Conservation (phyloP, 2,113 vertebrate genomes). For the Urocitellus parryii region DNA sequence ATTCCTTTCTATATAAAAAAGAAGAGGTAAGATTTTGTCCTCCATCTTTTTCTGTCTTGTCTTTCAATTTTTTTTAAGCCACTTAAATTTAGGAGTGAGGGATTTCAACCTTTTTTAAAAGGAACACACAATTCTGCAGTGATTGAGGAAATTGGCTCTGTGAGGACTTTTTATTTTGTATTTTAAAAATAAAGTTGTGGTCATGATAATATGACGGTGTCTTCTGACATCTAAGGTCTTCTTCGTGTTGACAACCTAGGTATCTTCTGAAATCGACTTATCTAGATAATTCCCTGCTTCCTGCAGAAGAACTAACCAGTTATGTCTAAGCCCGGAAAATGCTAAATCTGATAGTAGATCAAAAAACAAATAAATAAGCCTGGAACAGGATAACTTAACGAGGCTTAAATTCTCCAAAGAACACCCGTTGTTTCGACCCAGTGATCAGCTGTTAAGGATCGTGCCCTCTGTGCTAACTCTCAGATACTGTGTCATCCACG, state of each 20-base stretch:
- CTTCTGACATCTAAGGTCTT: neutral
- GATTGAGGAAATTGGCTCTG: neutral
- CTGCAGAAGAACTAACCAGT: neutral
- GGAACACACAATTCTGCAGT: neutral
- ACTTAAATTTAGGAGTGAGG: neutral
- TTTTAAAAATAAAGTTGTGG: slow-evolving; percentile 8
- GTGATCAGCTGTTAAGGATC: neutral
- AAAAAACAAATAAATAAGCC: slow-evolving; percentile 51
- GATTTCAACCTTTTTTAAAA: neutral
- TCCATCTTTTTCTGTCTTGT: neutral
- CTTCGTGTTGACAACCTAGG: neutral
- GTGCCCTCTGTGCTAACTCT: neutral
- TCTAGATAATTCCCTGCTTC: neutral
- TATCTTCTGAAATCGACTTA: slow-evolving; percentile 19
- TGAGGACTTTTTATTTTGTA: neutral
- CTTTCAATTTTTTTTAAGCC: neutral
- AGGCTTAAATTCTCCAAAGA: slow-evolving; percentile 27
- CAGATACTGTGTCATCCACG: neutral
- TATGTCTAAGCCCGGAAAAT: slow-evolving; percentile 56
- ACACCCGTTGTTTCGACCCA: neutral
- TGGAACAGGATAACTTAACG: neutral
- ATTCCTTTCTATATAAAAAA: neutral
- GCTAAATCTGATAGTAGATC: neutral
- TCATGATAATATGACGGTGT: neutral
- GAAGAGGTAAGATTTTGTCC: neutral